Conservation (phyloP, 2,888 invertebrate genomes). For the Melanargia galathea region DNA sequence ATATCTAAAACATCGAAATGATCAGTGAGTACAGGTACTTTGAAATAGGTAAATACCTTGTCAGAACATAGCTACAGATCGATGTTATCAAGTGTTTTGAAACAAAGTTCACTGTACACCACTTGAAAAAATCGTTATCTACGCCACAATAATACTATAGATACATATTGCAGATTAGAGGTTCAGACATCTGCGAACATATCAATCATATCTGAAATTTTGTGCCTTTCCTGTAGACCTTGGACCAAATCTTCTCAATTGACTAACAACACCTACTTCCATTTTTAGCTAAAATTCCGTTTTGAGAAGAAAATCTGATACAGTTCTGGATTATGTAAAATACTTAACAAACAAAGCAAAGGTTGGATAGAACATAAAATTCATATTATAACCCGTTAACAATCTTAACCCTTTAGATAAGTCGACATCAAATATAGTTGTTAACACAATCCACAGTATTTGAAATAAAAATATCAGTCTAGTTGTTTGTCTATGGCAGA, state of each 20-base stretch:
- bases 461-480: background rate
- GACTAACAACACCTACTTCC: too few species aligned
- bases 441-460: background rate
- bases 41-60: background rate
- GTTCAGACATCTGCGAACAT: slow-evolving; percentile 2
- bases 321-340: background rate
- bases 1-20: too few species aligned
- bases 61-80: background rate
- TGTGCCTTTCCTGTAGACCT: background rate
- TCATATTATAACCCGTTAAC: slow-evolving; percentile 9
- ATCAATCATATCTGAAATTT: background rate
- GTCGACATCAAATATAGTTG: background rate
- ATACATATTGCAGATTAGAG: background rate
- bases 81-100: background rate
- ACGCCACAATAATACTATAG: slow-evolving; percentile 1
- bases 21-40: background rate
- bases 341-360: slow-evolving; percentile 7
- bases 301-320: background rate
- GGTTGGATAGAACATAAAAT: background rate
- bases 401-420: slow-evolving; percentile 17
- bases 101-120: slow-evolving; percentile 16
- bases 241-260: background rate
- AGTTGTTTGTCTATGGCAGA: background rate
- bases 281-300: background rate
- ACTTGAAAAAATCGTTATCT: slow-evolving; percentile 7